Evolutionary conservation across 2,888 invertebrate species (phyloP).

Genomic region (Mesodorylaimus sp.): DNA sequence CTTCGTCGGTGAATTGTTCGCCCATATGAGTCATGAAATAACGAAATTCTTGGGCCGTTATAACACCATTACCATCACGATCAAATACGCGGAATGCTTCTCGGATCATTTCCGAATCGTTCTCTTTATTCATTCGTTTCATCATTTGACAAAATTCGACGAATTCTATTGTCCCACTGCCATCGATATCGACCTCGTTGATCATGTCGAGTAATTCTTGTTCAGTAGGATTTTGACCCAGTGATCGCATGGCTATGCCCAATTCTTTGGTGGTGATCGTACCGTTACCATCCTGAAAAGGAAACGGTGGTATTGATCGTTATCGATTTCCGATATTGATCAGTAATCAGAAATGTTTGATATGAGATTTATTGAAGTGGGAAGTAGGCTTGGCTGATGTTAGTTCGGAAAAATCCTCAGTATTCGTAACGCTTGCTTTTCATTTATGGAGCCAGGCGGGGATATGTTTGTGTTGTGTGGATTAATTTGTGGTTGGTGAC

Average conservation of each 20-base stretch:
- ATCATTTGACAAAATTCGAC: constrained; percentile 23
- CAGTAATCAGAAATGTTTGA: too few relatives aligned
- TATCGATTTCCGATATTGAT: too few relatives aligned
- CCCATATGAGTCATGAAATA: constrained; percentile 31
- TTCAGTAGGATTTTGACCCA: constrained; percentile 34
- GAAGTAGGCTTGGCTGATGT: too few relatives aligned
- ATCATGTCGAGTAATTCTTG: constrained; percentile 30
- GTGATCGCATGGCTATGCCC: constrained; percentile 31
- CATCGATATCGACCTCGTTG: constrained; percentile 23
- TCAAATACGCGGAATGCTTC: constrained; percentile 29
- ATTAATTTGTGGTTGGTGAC: too few relatives aligned
- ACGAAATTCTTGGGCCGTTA: constrained; percentile 24
- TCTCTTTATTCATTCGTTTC: constrained; percentile 26
- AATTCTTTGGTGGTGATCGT: constrained; percentile 30
- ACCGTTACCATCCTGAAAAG: constrained; percentile 32
- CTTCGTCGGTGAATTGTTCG: constrained; percentile 29
- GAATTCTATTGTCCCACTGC: constrained; percentile 20
- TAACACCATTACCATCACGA: constrained; percentile 28
- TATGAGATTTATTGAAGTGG: too few relatives aligned
- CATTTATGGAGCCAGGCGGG: too few relatives aligned
- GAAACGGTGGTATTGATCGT: constrained; percentile 8
- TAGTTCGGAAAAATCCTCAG: too few relatives aligned
- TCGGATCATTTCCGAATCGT: constrained; percentile 29
- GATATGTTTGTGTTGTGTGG: too few relatives aligned
- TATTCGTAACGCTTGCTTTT: too few relatives aligned